Evolutionary conservation across 2,797 vertebrate genomes (phyloP).

Genomic region (Pangasius sanitwongsei): DNA sequence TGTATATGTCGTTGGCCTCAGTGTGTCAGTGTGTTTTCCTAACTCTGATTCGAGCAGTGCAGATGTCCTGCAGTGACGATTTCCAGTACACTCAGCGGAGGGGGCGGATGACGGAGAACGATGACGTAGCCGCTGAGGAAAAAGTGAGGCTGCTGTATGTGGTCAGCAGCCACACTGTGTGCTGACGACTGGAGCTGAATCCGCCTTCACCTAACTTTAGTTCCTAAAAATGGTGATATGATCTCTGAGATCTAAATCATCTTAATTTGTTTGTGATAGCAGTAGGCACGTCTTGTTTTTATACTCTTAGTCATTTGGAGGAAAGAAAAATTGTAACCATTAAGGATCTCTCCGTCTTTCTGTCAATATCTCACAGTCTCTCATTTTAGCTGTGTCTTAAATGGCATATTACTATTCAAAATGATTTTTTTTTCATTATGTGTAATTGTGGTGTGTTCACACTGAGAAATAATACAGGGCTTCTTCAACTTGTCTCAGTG

Average conservation of each 20-base stretch:
- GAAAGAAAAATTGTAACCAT: background rate
- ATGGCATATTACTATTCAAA: background rate
- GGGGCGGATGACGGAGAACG: constrained; percentile 35
- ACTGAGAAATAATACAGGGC: background rate
- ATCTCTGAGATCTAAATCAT: background rate
- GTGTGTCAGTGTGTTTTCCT: constrained; percentile 32
- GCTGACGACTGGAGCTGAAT: constrained; percentile 11
- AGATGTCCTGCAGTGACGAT: constrained; percentile 41
- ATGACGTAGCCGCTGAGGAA: constrained; percentile 34
- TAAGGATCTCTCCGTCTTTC: background rate
- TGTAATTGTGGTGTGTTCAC: background rate
- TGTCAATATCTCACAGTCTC: background rate
- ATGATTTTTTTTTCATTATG: background rate
- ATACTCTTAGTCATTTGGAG: background rate
- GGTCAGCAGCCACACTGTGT: constrained; percentile 24
- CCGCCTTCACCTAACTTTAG: background rate
- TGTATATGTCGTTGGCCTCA: background rate
- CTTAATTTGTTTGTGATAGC: background rate
- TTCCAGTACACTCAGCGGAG: constrained; percentile 35
- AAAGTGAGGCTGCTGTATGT: constrained; percentile 27
- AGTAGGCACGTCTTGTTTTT: no score
- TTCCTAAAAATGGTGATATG: background rate
- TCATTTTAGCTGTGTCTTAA: background rate
- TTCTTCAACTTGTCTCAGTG: background rate
- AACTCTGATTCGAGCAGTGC: constrained; percentile 39